Base-by-base conservation (phyloP, 2,113 vertebrate genomes). In the Casuarius casuarius region DNA sequence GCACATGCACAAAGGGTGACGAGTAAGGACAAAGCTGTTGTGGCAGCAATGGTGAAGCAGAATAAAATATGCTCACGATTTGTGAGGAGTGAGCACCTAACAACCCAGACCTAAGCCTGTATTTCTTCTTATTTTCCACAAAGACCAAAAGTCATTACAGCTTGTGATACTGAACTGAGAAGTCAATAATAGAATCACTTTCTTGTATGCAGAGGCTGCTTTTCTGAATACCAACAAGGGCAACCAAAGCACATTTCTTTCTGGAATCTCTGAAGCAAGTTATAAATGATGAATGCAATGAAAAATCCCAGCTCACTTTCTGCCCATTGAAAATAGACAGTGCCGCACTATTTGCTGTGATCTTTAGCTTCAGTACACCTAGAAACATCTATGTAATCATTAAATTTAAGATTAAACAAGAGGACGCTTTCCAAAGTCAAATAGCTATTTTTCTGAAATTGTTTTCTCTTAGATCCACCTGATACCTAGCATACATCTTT, bases 191-290 rank as follows among this genome's bases (percentile, higher is more conserved):
- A 40, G 8, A 42, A 52, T n/a, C 15, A n/a, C 13, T 11, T 3
- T 25, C 35, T 59, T 2, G 2, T n/a, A 65, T 15, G 29, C 59
- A 81, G 35, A 76, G 5, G 1, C 22, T 71, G 18, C 15, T 67
- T 3, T 89, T 70, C 54, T 74, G 38, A 51, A 29, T 67, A 88
- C 51, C 23, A 83, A 21, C 16, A 38, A 0, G 1, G 23, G 59
- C 1, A 2, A 12, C 7, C 25, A 51, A 44, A 71, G 8, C 12
- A 40, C 0, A 0, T 77, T 80, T 80, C 33, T 81, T 71, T 65
- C 21, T 75, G 38, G 38, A 86, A 61, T 87, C 54, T 75, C 31
- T 71, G 38, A 59, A 52, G 13, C 12, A 61, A 78, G 25, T 2
- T 59, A 10, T 54, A 61, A 94, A 81, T 23, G 3, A 71, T 14